Evolutionary conservation across 2,113 vertebrate species (phyloP), one percentile per base, ranked within the genome.

Genomic region (Ptychochromis oligacanthus): DNA sequence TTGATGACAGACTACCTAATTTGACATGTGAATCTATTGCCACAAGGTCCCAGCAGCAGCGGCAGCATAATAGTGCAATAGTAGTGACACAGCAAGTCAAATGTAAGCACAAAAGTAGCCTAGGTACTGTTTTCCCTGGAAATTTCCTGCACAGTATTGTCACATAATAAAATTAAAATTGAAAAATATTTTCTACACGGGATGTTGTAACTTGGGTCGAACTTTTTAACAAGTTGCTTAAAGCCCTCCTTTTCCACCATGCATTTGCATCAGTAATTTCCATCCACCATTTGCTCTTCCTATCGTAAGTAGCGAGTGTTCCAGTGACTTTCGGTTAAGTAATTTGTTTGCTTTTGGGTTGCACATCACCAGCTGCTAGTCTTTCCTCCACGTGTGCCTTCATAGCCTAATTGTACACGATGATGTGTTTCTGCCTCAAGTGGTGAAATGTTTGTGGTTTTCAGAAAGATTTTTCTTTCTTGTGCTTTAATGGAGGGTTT

Each of bases 1-100:
- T 49, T 70, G 40, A 49, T 49, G 15, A 70, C 64, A 70, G 64
- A 70, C 40, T 70, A 70, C 64, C 40, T 28, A 70, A 70, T 70
- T 49, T 24, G 49, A 70, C 26, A 24, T 70, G 40, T 28, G 24
- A 70, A 49, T 70, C 24, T 70, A 28, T 28, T 28, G 22, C 40
- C 11, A 70, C 6, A 20, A 9, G 24, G 15, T 49, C 24, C 64
- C 40, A 49, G 64, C 40, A 49, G 8, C 38, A 28, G 40, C 46
- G 17, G 14, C 40, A 70, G 64, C 0, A 1, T 70, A 20, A 70
- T 70, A 49, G 64, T 70, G 24, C 64, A 70, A 70, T 49, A 24
- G 40, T 49, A 70, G 64, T 28, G 64, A 49, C 64, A 49, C 64
- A 70, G 43, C 43, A 49, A 28, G 40, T 18, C 64, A 12, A 4